These are phyloP conservation scores for Parnassius glacialis DNA, from an alignment of 2,888 invertebrate species.

Conservation along the genomic window DNA sequence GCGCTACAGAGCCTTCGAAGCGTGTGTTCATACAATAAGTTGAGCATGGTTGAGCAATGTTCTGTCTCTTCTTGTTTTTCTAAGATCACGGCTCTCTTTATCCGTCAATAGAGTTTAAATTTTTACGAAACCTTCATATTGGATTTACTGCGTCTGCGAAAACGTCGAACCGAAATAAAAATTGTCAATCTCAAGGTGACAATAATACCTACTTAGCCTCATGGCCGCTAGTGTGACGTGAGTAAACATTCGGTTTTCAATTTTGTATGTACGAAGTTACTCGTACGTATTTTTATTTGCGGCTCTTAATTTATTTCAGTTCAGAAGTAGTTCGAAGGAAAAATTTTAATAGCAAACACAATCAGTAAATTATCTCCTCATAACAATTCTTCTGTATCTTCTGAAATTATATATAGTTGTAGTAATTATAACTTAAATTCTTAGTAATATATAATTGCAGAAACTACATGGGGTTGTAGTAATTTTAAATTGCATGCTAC, in stretches of 20 bases:
- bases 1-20: too few relatives aligned
- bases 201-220: background rate
- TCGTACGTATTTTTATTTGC: conserved; percentile 8
- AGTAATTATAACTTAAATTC: too few relatives aligned
- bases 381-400: too few relatives aligned
- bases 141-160: background rate
- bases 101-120: background rate
- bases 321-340: conserved; percentile 6
- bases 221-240: background rate
- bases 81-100: background rate
- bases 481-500: too few relatives aligned
- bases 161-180: conserved; percentile 9
- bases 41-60: too few relatives aligned
- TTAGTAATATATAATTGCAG: too few relatives aligned
- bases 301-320: background rate
- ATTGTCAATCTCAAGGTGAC: conserved; percentile 4
- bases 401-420: too few relatives aligned
- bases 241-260: conserved; percentile 1
- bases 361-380: background rate
- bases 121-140: background rate
- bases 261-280: background rate
- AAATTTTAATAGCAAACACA: background rate
- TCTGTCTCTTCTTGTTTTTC: too few relatives aligned
- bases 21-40: too few relatives aligned
- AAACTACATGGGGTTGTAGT: too few relatives aligned